These are phyloP conservation scores for Drosophila recens DNA, from an alignment of 2,888 invertebrate species.

Conservation along the genomic window DNA sequence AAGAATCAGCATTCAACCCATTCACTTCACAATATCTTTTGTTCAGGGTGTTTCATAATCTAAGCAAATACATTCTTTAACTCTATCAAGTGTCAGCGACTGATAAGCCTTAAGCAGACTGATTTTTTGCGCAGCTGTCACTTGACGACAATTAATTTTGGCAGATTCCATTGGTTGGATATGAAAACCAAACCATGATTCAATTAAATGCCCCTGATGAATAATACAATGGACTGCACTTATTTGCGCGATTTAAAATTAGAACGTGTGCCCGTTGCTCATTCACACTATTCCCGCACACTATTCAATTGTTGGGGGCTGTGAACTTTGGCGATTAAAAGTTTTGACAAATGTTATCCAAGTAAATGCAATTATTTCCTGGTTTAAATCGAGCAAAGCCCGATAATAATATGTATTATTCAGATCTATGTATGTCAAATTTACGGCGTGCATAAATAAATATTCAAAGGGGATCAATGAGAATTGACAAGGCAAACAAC, in stretches of 20 bases:
- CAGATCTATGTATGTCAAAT: neutral
- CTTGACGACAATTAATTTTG: conserved; percentile 9
- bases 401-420: conserved; percentile 2
- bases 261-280: neutral
- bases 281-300: neutral
- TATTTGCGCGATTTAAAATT: conserved; percentile 4
- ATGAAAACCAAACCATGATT: conserved; percentile 1
- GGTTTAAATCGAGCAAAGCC: neutral
- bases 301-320: conserved; percentile 13
- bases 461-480: conserved; percentile 2
- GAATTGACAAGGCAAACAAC: neutral
- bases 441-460: neutral
- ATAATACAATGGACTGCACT: conserved; percentile 7
- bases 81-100: conserved; percentile 7
- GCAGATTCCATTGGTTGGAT: conserved; percentile 7
- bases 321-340: conserved; percentile 10
- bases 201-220: conserved; percentile 1
- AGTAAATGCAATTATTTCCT: conserved; percentile 15
- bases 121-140: neutral
- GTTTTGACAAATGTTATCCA: neutral
- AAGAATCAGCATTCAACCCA: neutral
- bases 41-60: conserved; percentile 4
- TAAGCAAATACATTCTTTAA: neutral
- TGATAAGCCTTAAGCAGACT: conserved; percentile 3
- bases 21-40: neutral